These are phyloP conservation scores for Euschistus heros DNA, from an alignment of 1,140 invertebrate genomes.

Conservation along the genomic window DNA sequence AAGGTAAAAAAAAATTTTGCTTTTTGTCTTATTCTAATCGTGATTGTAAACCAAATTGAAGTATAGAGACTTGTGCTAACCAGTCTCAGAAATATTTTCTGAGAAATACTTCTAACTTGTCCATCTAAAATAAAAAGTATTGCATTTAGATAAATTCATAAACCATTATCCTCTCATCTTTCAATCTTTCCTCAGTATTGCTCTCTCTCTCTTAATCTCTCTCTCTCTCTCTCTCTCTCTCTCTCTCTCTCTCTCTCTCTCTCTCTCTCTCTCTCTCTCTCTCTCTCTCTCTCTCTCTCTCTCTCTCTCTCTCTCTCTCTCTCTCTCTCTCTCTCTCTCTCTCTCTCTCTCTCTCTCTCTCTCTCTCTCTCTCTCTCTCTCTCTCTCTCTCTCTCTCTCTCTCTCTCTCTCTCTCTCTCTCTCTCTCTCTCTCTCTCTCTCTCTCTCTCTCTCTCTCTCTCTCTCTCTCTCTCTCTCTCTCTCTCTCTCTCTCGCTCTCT, in stretches of 20 bases:
- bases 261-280: slow-evolving; percentile 11
- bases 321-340: slow-evolving; percentile 12
- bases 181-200: not conserved
- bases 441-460: slow-evolving; percentile 11
- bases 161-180: too few relatives aligned
- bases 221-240: slow-evolving; percentile 14
- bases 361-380: slow-evolving; percentile 1
- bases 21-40: too few relatives aligned
- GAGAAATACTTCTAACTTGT: too few relatives aligned
- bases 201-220: too few relatives aligned
- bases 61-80: too few relatives aligned
- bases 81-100: too few relatives aligned
- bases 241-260: slow-evolving; percentile 2
- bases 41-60: too few relatives aligned
- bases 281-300: slow-evolving; percentile 10
- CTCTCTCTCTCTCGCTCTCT: not conserved
- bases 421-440: not conserved
- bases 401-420: not conserved
- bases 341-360: slow-evolving; percentile 14
- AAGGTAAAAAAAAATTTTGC: too few relatives aligned
- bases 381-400: not conserved
- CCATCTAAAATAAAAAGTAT: too few relatives aligned
- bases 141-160: too few relatives aligned
- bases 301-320: slow-evolving; percentile 8
- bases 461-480: slow-evolving; percentile 7